These are phyloP conservation scores for Bos javanicus DNA, from an alignment of 2,113 vertebrate species.

Conservation along the genomic window DNA sequence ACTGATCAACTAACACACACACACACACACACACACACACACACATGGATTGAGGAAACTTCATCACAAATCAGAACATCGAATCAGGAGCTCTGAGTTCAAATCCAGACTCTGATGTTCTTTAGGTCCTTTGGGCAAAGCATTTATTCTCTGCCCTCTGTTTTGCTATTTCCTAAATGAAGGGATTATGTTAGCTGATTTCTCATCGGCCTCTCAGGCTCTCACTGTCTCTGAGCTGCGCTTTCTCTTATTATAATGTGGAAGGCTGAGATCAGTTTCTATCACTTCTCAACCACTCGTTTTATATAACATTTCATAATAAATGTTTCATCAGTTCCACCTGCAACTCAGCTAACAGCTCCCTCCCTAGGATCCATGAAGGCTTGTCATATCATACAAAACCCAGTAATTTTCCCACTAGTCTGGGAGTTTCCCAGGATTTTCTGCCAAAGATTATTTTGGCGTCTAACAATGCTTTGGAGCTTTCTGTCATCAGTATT, in stretches of 20 bases:
- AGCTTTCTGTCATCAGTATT: conserved; percentile 45
- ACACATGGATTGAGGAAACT: neutral
- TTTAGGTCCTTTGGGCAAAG: neutral
- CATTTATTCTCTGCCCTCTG: neutral
- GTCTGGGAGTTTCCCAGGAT: conserved; percentile 69
- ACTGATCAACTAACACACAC: neutral
- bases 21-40: neutral
- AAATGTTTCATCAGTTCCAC: conserved; percentile 29
- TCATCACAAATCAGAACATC: neutral
- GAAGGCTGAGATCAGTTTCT: neutral
- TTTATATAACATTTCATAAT: neutral
- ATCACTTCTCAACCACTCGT: neutral
- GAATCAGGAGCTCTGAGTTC: neutral
- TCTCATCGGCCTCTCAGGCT: neutral
- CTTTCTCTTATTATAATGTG: neutral
- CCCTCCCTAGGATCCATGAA: conserved; percentile 28
- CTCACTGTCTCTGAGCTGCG: neutral
- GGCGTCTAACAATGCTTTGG: conserved; percentile 47
- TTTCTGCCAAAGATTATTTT: conserved; percentile 73
- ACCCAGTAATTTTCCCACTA: conserved; percentile 71
- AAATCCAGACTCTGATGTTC: neutral
- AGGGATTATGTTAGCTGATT: neutral
- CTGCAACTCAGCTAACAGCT: neutral
- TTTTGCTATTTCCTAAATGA: neutral
- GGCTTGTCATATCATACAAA: conserved; percentile 51